Evolutionary conservation across 2,113 vertebrate genomes (phyloP).

Genomic region (Columba livia): DNA sequence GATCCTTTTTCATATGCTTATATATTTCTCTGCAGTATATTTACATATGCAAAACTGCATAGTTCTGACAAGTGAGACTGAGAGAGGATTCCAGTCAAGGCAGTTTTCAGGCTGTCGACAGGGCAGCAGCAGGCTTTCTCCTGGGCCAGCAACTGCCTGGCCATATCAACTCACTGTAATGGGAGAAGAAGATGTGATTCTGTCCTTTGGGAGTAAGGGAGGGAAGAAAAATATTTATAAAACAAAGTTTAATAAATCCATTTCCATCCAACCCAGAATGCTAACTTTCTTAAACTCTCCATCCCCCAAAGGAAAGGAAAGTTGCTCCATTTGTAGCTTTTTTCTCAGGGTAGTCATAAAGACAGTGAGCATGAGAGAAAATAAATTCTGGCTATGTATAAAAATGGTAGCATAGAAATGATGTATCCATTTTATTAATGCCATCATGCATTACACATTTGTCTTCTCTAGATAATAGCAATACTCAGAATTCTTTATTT

Average conservation of each 20-base stretch:
- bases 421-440: background rate
- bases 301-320: background rate
- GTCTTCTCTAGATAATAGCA: background rate
- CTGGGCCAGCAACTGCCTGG: background rate
- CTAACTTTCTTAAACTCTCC: background rate
- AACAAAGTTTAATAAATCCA: background rate
- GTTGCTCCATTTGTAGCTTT: background rate
- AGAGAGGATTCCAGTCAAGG: background rate
- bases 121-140: background rate
- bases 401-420: background rate
- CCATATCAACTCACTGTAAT: background rate
- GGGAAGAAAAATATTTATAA: background rate
- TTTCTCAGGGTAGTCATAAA: background rate
- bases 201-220: background rate
- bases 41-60: background rate
- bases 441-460: background rate
- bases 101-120: background rate
- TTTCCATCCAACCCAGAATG: background rate
- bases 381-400: background rate
- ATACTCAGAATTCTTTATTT: background rate
- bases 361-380: background rate
- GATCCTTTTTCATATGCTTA: background rate
- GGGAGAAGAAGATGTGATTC: background rate
- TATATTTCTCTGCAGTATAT: background rate
- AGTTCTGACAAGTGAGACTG: background rate